phyloP scores from a whole-genome alignment of 2,888 invertebrate species.

The Ochropacha duplaris region DNA sequence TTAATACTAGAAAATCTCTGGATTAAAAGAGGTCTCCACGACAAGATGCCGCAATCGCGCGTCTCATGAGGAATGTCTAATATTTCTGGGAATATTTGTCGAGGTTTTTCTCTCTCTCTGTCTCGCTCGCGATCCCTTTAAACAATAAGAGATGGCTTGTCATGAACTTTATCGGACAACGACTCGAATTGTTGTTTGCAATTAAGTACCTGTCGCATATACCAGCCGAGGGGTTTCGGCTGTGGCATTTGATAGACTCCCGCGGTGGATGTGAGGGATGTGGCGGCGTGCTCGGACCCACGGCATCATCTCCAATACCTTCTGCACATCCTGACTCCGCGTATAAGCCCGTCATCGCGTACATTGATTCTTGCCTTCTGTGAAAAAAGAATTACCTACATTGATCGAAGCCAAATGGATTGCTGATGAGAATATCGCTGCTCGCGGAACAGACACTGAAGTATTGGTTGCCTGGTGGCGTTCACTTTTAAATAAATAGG shows the following conservation, averaged over 20 bases:
- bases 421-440: background rate
- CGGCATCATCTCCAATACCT: slow-evolving; percentile 78
- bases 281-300: slow-evolving; percentile 74
- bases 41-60: slow-evolving; percentile 94
- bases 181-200: background rate
- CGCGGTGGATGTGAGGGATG: slow-evolving; percentile 63
- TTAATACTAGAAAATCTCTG: slow-evolving; percentile 96
- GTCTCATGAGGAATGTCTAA: slow-evolving; percentile 86
- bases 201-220: slow-evolving; percentile 85
- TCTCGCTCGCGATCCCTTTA: slow-evolving; percentile 77
- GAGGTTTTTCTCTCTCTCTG: slow-evolving; percentile 83
- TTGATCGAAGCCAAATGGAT: slow-evolving; percentile 3
- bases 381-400: slow-evolving; percentile 13
- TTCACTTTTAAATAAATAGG: background rate
- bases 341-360: slow-evolving; percentile 93
- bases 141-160: slow-evolving; percentile 21
- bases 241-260: slow-evolving; percentile 87
- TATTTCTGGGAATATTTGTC: slow-evolving; percentile 83
- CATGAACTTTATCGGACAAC: background rate
- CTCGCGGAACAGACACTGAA: background rate
- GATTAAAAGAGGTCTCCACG: slow-evolving; percentile 92
- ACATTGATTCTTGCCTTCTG: slow-evolving; percentile 94
- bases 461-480: background rate
- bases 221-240: slow-evolving; percentile 90
- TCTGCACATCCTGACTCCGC: slow-evolving; percentile 87